Base-by-base conservation (phyloP, 2,888 invertebrate genomes). In the Branchellion lobata region DNA sequence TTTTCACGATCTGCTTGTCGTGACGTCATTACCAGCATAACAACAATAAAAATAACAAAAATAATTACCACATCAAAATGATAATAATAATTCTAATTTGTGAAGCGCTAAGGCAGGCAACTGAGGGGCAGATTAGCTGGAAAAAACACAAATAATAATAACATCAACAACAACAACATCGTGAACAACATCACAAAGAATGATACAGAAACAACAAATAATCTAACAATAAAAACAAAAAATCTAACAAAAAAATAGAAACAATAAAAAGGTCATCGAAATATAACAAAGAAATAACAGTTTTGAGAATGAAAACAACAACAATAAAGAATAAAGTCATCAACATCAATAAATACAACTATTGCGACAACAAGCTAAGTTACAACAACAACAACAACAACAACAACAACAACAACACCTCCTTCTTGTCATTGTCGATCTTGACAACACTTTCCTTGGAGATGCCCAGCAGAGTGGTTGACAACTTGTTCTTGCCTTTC, bases 371-470 rank as follows among this genome's bases (percentile, higher is more conserved):
- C 61, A 57, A 57, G 3, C 24, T 24, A 27, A 57, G 27, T 57
- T 27, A n/a, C 40, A 40, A 5, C 40, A 40, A 8, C 40, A 40
- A 8, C 40, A 40, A 8, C 40, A 40, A 8, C 40, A 40, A 8
- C 40, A 40, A 8, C 40, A 40, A 8, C 5, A 14, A 8, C 8
- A 40, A 36, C 14, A 40, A 71, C 84, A 94, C 95, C 90, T 98
- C 96, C 88, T 99, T 99, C 74, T 97, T 98, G 87, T 93, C 94
- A 88, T 98, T 98, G 88, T 99, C 99, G 84, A 99, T 91, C 21
- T 98, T 91, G 81, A 99, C 90, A n/a, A 99, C 97, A 0, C 95
- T 96, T 87, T 99, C 98, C 88, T 99, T 99, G 81, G 96, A 99
- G 21, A 99, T 96, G 33, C 99, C 99, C 83, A 99, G 90, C 18